Evolutionary conservation across 2,888 invertebrate genomes (phyloP), one percentile per base, ranked within the genome.

Genomic region (Zygogramma bicolorata): DNA sequence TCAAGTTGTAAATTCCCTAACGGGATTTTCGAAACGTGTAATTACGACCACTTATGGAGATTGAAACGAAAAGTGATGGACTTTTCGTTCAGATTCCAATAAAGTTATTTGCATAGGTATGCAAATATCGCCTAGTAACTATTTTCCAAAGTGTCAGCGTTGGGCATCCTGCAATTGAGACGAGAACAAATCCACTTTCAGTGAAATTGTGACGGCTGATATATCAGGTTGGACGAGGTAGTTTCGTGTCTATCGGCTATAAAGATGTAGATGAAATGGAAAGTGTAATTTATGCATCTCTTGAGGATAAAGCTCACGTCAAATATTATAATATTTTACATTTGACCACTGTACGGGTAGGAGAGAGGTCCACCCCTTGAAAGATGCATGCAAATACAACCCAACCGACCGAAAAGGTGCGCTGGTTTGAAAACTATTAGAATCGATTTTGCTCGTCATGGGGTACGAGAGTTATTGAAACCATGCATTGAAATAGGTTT

Each of bases 91-190:
- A 6, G 58, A 38, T n/a, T 7, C 8, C 15, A 15, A 18, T 46
- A 20, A 3, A 46, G 20, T 20, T 46, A 46, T 61, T 61, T 61
- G 60, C 60, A 61, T 38, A 61, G 22, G n/a, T 20, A 59, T 40
- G 60, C n/a, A 34, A 38, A 61, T 61, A 61, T 38, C 25, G 13
- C 34, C 8, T 20, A 20, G 46, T 25, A 38, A 40, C 18, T 18
- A 27, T 40, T 38, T 22, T 61, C 10, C 15, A 27, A 18, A 18
- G 7, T 59, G 59, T 34, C 29, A 59, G 18, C 29, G 8, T 22
- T 20, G 20, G 20, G 18, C 46, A 46, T 13, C 60, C 34, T 38
- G 40, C 20, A 61, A 61, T 38, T 61, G 38, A 22, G 22, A 22
- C 8, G 13, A 38, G 60, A 61, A 38, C 34, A 10, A 38, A 61